Evolutionary conservation across 2,888 invertebrate species (phyloP).

Genomic region (Catocala nupta): DNA sequence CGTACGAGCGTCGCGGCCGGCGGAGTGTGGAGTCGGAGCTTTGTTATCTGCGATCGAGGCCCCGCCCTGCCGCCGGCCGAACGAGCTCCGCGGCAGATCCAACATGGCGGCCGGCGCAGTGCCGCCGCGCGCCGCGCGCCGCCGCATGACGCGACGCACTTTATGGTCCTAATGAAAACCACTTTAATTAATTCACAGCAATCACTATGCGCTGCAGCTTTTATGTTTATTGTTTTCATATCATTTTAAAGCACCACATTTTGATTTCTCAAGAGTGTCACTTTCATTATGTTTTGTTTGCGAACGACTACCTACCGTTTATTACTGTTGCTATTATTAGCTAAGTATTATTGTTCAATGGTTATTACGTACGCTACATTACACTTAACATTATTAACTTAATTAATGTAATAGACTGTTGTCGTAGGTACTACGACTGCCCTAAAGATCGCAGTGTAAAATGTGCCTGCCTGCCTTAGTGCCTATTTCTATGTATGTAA

Average conservation of each 20-base stretch:
- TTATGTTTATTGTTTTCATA: conserved; percentile 86
- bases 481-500: too few relatives aligned
- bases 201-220: conserved; percentile 81
- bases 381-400: conserved; percentile 72
- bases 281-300: conserved; percentile 75
- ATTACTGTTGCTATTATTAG: conserved; percentile 67
- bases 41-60: conserved; percentile 78
- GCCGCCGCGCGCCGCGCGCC: conserved; percentile 14
- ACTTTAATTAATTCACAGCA: conserved; percentile 87
- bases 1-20: conserved; percentile 17
- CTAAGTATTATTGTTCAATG: conserved; percentile 61
- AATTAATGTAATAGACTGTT: conserved; percentile 51
- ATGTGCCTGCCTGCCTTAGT: too few relatives aligned
- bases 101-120: conserved; percentile 56
- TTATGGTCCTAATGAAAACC: conserved; percentile 84
- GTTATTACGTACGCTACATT: conserved; percentile 69
- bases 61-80: conserved; percentile 60
- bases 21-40: conserved; percentile 56
- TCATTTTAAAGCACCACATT: conserved; percentile 82
- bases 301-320: conserved; percentile 61
- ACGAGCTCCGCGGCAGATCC: conserved; percentile 41
- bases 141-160: conserved; percentile 52
- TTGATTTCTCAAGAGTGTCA: conserved; percentile 86
- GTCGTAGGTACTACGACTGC: conserved; percentile 12
- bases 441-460: neutral